Evolutionary conservation across 2,888 invertebrate species (phyloP).

Genomic region (Polyommatus icarus): DNA sequence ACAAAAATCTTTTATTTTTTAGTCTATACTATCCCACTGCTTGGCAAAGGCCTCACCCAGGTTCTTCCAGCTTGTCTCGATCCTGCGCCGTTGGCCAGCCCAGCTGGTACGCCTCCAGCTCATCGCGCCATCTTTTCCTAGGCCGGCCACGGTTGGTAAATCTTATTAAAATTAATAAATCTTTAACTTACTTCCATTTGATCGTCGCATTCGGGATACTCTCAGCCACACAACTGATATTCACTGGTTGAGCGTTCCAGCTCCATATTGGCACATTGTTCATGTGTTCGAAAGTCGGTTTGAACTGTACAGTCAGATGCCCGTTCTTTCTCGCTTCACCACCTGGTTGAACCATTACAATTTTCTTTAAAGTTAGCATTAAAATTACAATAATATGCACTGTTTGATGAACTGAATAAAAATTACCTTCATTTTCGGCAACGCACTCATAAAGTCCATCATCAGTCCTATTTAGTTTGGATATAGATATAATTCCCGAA

Average conservation of each 20-base stretch:
- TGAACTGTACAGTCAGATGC: constrained; percentile 90
- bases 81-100: too few species aligned
- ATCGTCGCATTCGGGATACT: constrained; percentile 95
- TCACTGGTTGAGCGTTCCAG: constrained; percentile 90
- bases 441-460: constrained; percentile 95
- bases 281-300: constrained; percentile 87
- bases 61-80: too few species aligned
- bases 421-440: constrained; percentile 85
- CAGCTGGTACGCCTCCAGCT: too few species aligned
- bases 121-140: too few species aligned
- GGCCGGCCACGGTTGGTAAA: too few species aligned
- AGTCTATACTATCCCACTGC: too few species aligned
- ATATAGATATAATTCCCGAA: constrained; percentile 85
- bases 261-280: constrained; percentile 88
- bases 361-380: background rate
- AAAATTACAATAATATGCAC: background rate
- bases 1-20: too few species aligned
- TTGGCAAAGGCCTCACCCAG: too few species aligned
- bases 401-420: background rate
- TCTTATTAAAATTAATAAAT: background rate
- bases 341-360: constrained; percentile 57
- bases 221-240: constrained; percentile 93
- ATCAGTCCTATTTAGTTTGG: constrained; percentile 84
- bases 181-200: constrained; percentile 84
- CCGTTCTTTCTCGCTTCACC: constrained; percentile 88